A percentile compares a stretch with the other conserved stretches of the same genome.
These are phyloP conservation scores for Pyxicephalus adspersus DNA, from an alignment of 2,113 vertebrate genomes.

Conservation along the genomic window DNA sequence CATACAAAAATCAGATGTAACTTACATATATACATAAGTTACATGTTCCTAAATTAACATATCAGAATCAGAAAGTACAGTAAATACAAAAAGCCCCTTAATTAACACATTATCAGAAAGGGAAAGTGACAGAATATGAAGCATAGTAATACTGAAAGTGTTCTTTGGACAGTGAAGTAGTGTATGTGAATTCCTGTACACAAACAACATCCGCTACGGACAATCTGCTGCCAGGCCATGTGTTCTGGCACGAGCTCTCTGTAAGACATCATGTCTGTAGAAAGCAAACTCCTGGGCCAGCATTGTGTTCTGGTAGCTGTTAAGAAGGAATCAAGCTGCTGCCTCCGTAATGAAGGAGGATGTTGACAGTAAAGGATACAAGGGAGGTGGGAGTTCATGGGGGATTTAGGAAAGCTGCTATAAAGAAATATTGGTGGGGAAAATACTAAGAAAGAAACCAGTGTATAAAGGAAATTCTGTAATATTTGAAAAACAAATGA, in stretches of 20 bases:
- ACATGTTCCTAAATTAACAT: too few species aligned
- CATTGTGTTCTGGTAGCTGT: not conserved
- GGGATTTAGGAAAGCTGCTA: not conserved
- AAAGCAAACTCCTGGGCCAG: not conserved
- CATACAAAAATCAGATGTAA: too few species aligned
- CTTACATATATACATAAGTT: too few species aligned
- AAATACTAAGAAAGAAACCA: not conserved
- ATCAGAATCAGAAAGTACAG: too few species aligned
- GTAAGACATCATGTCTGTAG: not conserved
- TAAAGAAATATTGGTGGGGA: not conserved
- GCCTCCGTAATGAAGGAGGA: not conserved
- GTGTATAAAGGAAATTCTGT: not conserved
- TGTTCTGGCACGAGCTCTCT: constrained; percentile 12
- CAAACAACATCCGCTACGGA: constrained; percentile 12
- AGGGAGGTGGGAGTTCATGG: not conserved
- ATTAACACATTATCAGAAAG: not conserved
- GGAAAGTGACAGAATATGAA: not conserved
- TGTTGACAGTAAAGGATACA: not conserved
- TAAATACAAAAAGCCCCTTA: too few species aligned
- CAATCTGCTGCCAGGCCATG: not conserved
- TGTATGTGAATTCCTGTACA: not conserved
- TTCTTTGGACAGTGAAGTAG: not conserved
- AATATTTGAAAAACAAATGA: not conserved
- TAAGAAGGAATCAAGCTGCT: constrained; percentile 40
- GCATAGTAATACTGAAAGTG: not conserved